Conservation (phyloP, 2,113 vertebrate genomes). For the Platysternon megacephalum region DNA sequence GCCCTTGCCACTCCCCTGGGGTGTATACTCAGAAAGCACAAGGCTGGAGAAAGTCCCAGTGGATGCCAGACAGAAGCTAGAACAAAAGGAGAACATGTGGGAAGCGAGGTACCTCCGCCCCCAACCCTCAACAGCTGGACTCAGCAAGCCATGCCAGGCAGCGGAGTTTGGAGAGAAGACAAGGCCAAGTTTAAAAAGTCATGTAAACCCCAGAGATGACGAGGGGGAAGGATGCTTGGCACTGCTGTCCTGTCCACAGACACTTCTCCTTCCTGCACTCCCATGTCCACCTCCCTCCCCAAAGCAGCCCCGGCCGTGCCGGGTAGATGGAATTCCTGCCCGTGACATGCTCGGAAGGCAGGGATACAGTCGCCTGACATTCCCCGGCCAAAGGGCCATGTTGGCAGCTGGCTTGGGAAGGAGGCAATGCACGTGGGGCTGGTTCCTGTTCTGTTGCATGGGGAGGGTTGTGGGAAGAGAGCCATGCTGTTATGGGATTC, state of each 20-base stretch:
- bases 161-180: not conserved
- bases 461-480: no score
- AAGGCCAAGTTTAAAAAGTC: not conserved
- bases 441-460: no score
- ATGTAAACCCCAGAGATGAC: not conserved
- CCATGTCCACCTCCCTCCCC: not conserved
- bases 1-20: not conserved
- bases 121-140: no score
- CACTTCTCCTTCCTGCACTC: not conserved
- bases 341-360: not conserved
- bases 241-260: not conserved
- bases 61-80: not conserved
- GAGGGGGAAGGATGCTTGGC: not conserved
- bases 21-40: not conserved
- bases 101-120: not conserved
- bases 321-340: no score
- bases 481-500: no score
- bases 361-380: no score
- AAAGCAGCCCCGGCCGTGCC: not conserved
- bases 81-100: not conserved
- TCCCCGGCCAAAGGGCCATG: not conserved
- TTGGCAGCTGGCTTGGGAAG: not conserved
- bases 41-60: not conserved
- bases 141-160: no score
- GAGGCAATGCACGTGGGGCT: not conserved